Conservation (phyloP, 2,113 vertebrate genomes). For the Melanotaenia duboulayi region DNA sequence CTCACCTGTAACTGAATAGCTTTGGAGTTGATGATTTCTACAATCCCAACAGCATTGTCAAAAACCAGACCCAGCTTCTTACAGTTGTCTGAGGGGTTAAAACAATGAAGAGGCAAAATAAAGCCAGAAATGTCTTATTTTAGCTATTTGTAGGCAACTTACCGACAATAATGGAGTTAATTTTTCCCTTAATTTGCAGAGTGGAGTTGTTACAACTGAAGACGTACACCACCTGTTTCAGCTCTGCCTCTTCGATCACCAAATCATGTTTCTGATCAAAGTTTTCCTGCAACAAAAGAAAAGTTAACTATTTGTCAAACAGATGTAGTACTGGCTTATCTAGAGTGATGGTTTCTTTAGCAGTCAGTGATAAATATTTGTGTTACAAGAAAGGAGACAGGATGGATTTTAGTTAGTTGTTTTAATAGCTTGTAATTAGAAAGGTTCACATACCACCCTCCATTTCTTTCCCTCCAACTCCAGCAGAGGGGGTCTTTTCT, state of each 20-base stretch:
- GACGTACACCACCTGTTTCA: slow-evolving; percentile 96
- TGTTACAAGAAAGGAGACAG: background rate
- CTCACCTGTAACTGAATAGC: slow-evolving; percentile 93
- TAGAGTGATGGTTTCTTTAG: background rate
- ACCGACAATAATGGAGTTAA: slow-evolving; percentile 98
- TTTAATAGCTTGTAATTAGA: background rate
- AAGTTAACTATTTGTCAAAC: background rate
- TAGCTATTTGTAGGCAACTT: slow-evolving; percentile 56
- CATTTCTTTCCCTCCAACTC: slow-evolving; percentile 98
- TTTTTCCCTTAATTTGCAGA: slow-evolving; percentile 94
- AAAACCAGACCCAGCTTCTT: slow-evolving; percentile 97
- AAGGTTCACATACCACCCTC: slow-evolving; percentile 88
- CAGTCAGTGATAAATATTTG: background rate
- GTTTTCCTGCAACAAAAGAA: slow-evolving; percentile 85
- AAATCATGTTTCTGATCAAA: slow-evolving; percentile 92
- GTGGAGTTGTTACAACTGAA: slow-evolving; percentile 92
- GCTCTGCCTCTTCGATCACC: slow-evolving; percentile 91
- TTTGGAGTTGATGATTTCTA: slow-evolving; percentile 97
- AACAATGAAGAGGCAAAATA: background rate
- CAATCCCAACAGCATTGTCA: slow-evolving; percentile 95
- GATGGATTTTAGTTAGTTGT: background rate
- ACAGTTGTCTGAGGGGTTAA: slow-evolving; percentile 89
- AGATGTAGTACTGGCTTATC: background rate
- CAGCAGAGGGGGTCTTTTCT: slow-evolving; percentile 86
- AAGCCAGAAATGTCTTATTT: background rate